Evolutionary conservation across 2,113 vertebrate species (phyloP).

Genomic region (Columba janthina): DNA sequence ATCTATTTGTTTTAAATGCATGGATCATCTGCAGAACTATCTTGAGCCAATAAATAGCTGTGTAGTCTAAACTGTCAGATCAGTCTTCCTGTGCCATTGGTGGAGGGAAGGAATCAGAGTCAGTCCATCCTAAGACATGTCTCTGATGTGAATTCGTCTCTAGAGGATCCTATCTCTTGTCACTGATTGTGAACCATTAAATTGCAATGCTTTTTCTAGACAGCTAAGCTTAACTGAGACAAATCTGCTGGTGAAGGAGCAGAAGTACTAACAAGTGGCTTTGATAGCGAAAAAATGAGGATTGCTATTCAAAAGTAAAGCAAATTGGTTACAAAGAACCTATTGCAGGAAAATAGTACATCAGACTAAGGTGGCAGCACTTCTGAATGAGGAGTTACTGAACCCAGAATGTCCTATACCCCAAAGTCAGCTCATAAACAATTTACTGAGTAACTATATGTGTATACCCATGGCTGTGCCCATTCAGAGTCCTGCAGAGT

Average conservation of each 20-base stretch:
- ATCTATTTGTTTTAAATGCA: not conserved
- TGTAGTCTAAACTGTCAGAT: not conserved
- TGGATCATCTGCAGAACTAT: not conserved
- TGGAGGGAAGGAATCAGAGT: not conserved
- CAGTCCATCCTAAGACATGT: not conserved
- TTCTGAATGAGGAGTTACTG: not conserved
- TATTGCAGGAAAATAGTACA: not conserved
- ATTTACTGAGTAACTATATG: not conserved
- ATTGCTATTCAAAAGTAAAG: not conserved
- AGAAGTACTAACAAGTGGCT: not conserved
- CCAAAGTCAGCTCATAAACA: not conserved
- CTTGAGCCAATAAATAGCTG: not conserved
- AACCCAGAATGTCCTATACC: not conserved
- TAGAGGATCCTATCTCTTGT: not conserved
- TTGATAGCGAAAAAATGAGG: not conserved
- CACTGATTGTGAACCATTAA: not conserved
- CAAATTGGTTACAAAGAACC: rapidly evolving
- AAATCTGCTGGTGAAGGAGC: not conserved
- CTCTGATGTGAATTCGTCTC: not conserved
- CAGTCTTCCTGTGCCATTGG: not conserved
- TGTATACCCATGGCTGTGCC: not conserved
- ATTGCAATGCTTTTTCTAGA: not conserved
- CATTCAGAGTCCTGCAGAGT: not conserved
- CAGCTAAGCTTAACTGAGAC: not conserved
- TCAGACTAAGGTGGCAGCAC: not conserved